Percentiles rank a stretch among this genome's conserved stretches.
Evolutionary conservation across 2,797 vertebrate species (phyloP).

Genomic region (Propithecus deckenii): DNA sequence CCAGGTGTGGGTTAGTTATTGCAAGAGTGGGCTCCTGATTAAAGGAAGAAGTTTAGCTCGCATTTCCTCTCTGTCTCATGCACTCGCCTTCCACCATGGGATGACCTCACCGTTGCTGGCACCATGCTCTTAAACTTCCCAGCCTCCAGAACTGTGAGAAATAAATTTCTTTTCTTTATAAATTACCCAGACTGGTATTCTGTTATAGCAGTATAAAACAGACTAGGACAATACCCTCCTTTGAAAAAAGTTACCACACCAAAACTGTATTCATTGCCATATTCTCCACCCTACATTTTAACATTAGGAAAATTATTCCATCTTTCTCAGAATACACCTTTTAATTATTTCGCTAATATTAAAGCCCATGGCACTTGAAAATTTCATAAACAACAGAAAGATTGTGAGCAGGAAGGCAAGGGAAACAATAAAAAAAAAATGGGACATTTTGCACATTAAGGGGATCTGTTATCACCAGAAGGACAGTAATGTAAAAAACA

Average conservation of each 20-base stretch:
- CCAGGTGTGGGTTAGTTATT: background rate
- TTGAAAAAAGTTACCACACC: background rate
- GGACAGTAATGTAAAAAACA: background rate
- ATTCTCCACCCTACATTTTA: background rate
- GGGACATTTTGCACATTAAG: background rate
- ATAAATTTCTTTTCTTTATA: background rate
- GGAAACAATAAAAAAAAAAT: background rate
- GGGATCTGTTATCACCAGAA: background rate
- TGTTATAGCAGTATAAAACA: background rate
- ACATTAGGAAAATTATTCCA: background rate
- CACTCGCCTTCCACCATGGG: background rate
- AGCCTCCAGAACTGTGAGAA: background rate
- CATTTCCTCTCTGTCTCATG: background rate
- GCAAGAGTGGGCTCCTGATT: background rate
- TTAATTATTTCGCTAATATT: background rate
- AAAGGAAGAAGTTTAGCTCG: too few species aligned
- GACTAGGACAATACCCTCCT: background rate
- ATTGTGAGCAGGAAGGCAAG: background rate
- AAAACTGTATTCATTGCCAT: background rate
- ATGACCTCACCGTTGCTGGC: background rate
- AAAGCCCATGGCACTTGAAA: background rate
- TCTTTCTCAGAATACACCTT: background rate
- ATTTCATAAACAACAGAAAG: background rate
- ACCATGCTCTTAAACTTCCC: background rate
- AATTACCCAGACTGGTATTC: background rate